phyloP scores from a whole-genome alignment of 1,140 invertebrate genomes.

The Zelostemma sp. region DNA sequence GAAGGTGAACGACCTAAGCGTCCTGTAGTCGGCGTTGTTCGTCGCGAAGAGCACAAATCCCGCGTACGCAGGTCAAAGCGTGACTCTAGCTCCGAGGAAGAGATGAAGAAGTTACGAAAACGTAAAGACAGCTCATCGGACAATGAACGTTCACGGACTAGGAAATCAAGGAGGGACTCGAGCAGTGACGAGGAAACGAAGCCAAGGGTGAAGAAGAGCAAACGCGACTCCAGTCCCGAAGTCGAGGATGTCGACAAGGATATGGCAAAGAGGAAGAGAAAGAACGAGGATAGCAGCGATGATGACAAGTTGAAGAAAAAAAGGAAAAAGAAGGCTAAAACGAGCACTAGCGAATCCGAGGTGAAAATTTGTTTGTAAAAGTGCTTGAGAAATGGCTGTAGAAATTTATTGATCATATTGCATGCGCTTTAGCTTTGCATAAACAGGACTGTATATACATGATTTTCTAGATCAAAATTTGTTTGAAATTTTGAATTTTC shows the following conservation, averaged over 20 bases:
- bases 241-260: slow-evolving; percentile 69
- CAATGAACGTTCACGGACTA: slow-evolving; percentile 63
- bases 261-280: slow-evolving; percentile 67
- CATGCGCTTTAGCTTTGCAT: background rate
- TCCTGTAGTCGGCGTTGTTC: slow-evolving; percentile 62
- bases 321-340: slow-evolving; percentile 77
- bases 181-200: slow-evolving; percentile 63
- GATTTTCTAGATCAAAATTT: no score
- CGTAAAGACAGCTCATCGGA: slow-evolving; percentile 66
- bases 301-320: slow-evolving; percentile 78
- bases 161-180: slow-evolving; percentile 71
- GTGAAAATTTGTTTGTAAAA: slow-evolving; percentile 33
- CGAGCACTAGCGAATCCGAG: slow-evolving; percentile 67
- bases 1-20: slow-evolving; percentile 74
- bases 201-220: slow-evolving; percentile 59
- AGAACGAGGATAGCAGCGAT: slow-evolving; percentile 75
- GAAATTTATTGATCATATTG: background rate
- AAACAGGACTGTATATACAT: no score
- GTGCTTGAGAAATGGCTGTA: no score
- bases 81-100: slow-evolving; percentile 75
- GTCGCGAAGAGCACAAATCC: slow-evolving; percentile 61
- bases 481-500: no score
- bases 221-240: slow-evolving; percentile 66
- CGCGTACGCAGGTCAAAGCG: slow-evolving; percentile 68
- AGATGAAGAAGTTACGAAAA: slow-evolving; percentile 65